Conservation (phyloP, 2,888 invertebrate species). For the Protodeltote pygarga region DNA sequence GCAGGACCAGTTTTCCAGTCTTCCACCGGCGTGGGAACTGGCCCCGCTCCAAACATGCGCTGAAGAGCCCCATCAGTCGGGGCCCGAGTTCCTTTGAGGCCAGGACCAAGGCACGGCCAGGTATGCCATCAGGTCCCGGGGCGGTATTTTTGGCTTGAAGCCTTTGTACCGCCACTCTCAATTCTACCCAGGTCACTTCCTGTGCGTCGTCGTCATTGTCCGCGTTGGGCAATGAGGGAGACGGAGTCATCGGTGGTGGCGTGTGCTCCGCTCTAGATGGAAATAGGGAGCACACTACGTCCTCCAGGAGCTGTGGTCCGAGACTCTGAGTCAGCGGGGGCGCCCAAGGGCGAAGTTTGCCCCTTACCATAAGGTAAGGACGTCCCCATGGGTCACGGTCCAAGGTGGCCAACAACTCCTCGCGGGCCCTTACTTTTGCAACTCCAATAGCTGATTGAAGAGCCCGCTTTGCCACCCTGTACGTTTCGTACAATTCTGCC, state of each 20-base stretch:
- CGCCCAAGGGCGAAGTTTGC: conserved; percentile 10
- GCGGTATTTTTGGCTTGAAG: too few relatives aligned
- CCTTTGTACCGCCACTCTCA: not conserved
- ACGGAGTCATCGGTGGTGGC: too few relatives aligned
- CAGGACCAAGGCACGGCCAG: not conserved
- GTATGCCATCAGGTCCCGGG: not conserved
- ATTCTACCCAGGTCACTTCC: not conserved
- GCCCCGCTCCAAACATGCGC: not conserved
- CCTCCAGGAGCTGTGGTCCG: conserved; percentile 6
- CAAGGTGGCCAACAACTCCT: conserved; percentile 1
- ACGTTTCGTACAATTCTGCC: too few relatives aligned
- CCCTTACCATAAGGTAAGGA: not conserved
- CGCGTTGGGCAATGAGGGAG: not conserved
- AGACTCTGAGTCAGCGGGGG: conserved; percentile 7
- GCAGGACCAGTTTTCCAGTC: not conserved
- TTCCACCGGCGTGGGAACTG: conserved; percentile 3
- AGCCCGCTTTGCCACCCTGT: too few relatives aligned
- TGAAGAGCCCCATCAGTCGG: not conserved
- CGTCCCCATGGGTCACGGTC: conserved; percentile 5
- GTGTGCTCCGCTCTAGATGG: not conserved
- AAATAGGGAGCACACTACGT: conserved; percentile 10
- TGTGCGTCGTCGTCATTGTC: not conserved
- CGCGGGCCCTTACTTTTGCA: conserved; percentile 1
- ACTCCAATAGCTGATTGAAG: not conserved
- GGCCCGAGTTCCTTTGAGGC: not conserved